A percentile compares a stretch with the other conserved stretches of the same genome.
Conservation (phyloP, 2,888 invertebrate species). For the Chelonus formosanus region DNA sequence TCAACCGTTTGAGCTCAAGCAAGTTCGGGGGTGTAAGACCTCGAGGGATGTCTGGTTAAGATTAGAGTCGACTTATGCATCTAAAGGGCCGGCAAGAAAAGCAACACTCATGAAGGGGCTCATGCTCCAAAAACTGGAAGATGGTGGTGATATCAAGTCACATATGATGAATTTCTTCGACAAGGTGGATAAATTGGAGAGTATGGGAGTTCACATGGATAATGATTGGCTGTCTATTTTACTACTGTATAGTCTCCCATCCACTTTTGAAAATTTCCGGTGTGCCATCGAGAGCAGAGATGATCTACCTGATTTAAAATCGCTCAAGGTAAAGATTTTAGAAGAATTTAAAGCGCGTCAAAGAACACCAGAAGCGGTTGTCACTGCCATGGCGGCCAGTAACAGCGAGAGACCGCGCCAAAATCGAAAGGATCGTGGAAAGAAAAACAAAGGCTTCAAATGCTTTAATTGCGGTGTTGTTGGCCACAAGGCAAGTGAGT, state of each 20-base stretch:
- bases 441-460: too few relatives aligned
- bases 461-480: too few relatives aligned
- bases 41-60: conserved; percentile 17
- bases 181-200: conserved; percentile 21
- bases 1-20: too few relatives aligned
- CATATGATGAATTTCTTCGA: conserved; percentile 28
- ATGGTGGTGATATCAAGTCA: conserved; percentile 22
- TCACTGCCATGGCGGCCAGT: too few relatives aligned
- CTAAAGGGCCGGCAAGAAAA: conserved; percentile 24
- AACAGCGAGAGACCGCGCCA: too few relatives aligned
- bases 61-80: conserved; percentile 15
- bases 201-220: conserved; percentile 25
- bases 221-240: conserved; percentile 18
- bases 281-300: conserved; percentile 25
- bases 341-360: conserved; percentile 23
- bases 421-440: too few relatives aligned
- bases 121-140: conserved; percentile 12
- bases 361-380: not conserved
- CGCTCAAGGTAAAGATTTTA: conserved; percentile 24
- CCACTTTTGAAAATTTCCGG: conserved; percentile 23
- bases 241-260: conserved; percentile 26
- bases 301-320: conserved; percentile 15
- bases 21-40: too few relatives aligned
- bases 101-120: conserved; percentile 20
- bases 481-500: too few relatives aligned